phyloP scores from a whole-genome alignment of 2,113 vertebrate genomes.

The Podiceps cristatus region DNA sequence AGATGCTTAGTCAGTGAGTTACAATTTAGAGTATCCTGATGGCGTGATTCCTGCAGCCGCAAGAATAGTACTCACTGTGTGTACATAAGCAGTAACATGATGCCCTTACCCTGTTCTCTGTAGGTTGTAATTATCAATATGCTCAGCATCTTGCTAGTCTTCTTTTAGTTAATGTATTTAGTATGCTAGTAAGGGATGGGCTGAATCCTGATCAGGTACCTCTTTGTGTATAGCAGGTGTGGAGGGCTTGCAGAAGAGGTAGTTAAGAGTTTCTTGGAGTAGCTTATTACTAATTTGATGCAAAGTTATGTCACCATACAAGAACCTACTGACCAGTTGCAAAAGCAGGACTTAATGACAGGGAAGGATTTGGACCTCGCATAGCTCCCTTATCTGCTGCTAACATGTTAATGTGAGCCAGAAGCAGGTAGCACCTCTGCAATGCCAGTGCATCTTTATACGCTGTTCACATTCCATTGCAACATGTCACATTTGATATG shows the following conservation, averaged over 20 bases:
- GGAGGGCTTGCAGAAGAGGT: neutral
- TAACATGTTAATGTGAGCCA: neutral
- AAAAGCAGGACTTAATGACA: neutral
- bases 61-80: neutral
- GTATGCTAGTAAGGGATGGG: neutral
- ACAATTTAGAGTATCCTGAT: neutral
- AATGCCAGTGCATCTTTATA: slow-evolving; percentile 59
- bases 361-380: neutral
- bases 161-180: neutral
- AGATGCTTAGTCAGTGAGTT: neutral
- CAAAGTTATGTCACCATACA: neutral
- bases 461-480: slow-evolving; percentile 65
- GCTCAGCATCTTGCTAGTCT: neutral
- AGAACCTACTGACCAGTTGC: neutral
- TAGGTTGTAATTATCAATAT: neutral
- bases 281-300: neutral
- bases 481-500: slow-evolving; percentile 66
- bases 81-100: neutral
- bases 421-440: slow-evolving; percentile 18
- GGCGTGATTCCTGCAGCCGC: neutral
- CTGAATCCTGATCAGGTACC: neutral
- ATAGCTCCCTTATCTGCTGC: neutral
- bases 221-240: neutral
- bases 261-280: neutral
- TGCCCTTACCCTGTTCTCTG: neutral